Evolutionary conservation across 1,140 invertebrate genomes (phyloP), one percentile per base, ranked within the genome.

Genomic region (Lucilia sericata): DNA sequence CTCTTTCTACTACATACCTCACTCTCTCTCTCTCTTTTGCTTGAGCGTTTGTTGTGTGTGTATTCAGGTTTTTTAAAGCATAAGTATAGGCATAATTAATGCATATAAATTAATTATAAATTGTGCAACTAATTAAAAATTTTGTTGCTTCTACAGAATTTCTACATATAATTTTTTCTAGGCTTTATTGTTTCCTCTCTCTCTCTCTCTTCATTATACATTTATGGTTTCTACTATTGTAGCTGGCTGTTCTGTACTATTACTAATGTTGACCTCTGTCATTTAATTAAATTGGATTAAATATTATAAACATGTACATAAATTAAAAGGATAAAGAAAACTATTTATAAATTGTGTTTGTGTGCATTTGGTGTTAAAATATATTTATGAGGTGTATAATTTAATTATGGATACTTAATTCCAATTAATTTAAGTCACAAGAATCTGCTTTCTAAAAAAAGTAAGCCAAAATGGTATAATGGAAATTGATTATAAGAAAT

Each of bases 91-190:
- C 60, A 70, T 70, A 70, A 70, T 70, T 70, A 70, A 70, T 70
- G 60, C 60, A 70, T 70, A 70, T 19, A 70, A 21, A 70, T 70
- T 70, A 70, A 70, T 70, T 70, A 70, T 70, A 70, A 70, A 21
- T 70, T 70, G 60, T 70, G 60, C 60, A 70, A 70, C 60, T 70
- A 70, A 70, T 70, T 70, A 70, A 70, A 30, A 70, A 70, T 70
- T 10, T 19, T 70, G 60, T 70, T 70, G 17, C 60, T 70, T 70
- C 19, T 70, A 19, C 17, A 10, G n/a, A 70, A 21, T 9, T 70
- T 70, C 5, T 21, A 30, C 3, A 30, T 30, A 30, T 19, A 17
- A 19, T 13, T 70, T 19, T 70, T 70, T 65, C 5, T 65, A 3
- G 2, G 60, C 19, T 65, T 5, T 60, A n/a, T 21, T 70, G 2